phyloP scores from a whole-genome alignment of 2,113 vertebrate species.

The Ovis canadensis region DNA sequence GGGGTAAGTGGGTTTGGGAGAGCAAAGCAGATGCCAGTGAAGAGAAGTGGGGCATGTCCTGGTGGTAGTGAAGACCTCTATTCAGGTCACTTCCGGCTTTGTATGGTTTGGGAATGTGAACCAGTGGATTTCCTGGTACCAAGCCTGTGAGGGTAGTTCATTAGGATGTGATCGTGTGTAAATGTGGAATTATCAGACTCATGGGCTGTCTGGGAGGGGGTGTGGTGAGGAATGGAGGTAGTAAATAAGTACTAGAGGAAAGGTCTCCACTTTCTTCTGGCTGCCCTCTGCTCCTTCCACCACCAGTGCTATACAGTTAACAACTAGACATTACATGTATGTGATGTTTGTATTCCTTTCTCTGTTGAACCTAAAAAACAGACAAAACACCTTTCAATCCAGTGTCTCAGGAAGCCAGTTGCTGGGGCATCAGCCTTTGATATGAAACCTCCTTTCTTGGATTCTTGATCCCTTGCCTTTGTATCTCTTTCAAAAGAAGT shows the following conservation, averaged over 20 bases:
- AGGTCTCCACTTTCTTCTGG: not conserved
- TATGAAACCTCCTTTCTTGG: not conserved
- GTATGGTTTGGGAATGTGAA: not conserved
- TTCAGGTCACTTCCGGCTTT: not conserved
- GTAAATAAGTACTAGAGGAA: not conserved
- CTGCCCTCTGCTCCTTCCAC: not conserved
- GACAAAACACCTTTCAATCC: not conserved
- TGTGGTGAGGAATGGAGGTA: not conserved
- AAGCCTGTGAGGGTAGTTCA: not conserved
- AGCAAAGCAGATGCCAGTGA: not conserved
- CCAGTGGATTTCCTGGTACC: not conserved
- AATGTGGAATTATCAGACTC: not conserved
- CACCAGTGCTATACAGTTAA: not conserved
- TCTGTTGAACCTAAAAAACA: not conserved
- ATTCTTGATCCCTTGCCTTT: not conserved
- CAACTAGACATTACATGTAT: not conserved
- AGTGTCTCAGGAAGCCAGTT: not conserved
- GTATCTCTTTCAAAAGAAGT: not conserved
- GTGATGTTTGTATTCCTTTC: not conserved
- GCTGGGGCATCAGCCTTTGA: not conserved
- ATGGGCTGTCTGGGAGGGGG: not conserved
- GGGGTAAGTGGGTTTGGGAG: not conserved
- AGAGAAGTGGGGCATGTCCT: not conserved
- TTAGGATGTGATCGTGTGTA: not conserved
- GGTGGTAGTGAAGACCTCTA: not conserved